Conservation (phyloP, 1,140 invertebrate genomes). For the Drosophila sucinea region DNA sequence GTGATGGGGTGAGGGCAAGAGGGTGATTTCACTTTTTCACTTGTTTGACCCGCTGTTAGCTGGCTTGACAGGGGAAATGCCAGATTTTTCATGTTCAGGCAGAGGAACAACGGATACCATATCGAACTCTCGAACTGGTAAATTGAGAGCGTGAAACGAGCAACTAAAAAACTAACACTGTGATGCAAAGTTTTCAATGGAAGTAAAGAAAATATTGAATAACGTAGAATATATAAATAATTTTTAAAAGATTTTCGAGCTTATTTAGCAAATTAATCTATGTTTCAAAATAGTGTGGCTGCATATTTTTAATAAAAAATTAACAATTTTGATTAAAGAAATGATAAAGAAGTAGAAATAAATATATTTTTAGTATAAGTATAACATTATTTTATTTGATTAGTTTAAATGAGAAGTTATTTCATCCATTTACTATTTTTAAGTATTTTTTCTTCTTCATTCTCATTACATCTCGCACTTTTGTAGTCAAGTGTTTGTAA, state of each 20-base stretch:
- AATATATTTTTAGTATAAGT: too few relatives aligned
- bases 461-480: neutral
- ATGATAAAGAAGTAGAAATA: too few relatives aligned
- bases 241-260: too few relatives aligned
- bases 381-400: too few relatives aligned
- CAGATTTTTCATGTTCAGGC: slow-evolving; percentile 50
- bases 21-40: slow-evolving; percentile 22
- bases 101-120: slow-evolving; percentile 28
- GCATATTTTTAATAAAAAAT: too few relatives aligned
- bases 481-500: slow-evolving; percentile 11
- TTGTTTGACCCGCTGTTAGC: slow-evolving; percentile 42
- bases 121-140: slow-evolving; percentile 45
- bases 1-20: neutral
- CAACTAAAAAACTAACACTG: slow-evolving; percentile 13
- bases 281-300: too few relatives aligned
- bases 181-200: neutral
- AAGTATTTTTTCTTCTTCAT: neutral
- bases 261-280: too few relatives aligned
- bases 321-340: too few relatives aligned
- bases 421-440: neutral
- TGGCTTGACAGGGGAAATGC: slow-evolving; percentile 30
- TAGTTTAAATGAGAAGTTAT: too few relatives aligned
- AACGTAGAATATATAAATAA: neutral
- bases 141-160: slow-evolving; percentile 60
- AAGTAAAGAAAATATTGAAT: neutral